A percentile compares a stretch with the other conserved stretches of the same genome.
These are phyloP conservation scores for Lutra lutra DNA, from an alignment of 2,797 vertebrate genomes.

Conservation along the genomic window DNA sequence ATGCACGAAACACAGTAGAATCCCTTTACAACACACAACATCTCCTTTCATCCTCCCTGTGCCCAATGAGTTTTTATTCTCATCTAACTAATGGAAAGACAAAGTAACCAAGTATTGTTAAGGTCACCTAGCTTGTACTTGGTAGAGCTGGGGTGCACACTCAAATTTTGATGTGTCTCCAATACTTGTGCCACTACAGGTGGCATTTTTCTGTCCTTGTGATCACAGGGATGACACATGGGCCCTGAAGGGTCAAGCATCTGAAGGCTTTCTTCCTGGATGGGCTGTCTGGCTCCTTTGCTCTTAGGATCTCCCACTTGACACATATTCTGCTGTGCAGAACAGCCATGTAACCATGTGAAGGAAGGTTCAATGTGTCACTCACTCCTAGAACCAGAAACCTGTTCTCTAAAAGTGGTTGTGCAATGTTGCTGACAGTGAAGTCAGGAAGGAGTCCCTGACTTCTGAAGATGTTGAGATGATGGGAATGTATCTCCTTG, in stretches of 20 bases:
- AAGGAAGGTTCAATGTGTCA: not conserved
- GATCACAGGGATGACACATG: not conserved
- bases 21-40: rapidly evolving
- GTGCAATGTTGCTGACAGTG: not conserved
- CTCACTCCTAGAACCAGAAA: not conserved
- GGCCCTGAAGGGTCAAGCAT: not conserved
- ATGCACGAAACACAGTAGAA: not conserved
- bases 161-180: not conserved
- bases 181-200: rapidly evolving
- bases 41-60: not conserved
- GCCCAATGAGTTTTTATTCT: not conserved
- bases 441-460: not conserved
- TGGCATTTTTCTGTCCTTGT: not conserved
- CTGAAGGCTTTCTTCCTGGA: not conserved
- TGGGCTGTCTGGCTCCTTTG: not conserved
- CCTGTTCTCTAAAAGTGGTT: not conserved
- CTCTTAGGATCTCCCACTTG: not conserved
- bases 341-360: not conserved
- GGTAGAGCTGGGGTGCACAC: not conserved
- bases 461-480: not conserved
- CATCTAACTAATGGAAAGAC: not conserved
- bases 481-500: not conserved
- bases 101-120: not conserved
- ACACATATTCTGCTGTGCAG: not conserved
- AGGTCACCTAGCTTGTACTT: not conserved